Conservation (phyloP, 2,888 invertebrate genomes). For the Amblyteles armatorius region DNA sequence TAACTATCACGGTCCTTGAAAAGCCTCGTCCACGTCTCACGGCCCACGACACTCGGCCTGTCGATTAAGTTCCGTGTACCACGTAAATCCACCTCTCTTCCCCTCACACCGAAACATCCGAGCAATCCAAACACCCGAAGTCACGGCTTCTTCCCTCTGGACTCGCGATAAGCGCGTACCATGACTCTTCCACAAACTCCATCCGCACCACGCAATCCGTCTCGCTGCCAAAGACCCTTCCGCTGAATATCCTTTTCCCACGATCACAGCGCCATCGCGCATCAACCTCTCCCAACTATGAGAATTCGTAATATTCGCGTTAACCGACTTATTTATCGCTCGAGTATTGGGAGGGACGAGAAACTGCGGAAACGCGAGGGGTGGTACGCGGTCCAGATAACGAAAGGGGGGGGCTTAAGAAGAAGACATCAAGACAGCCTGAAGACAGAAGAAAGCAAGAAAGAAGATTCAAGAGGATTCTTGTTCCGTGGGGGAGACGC, state of each 20-base stretch:
- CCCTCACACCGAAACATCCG: conserved; percentile 18
- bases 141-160: not conserved
- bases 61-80: conserved; percentile 21
- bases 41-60: conserved; percentile 13
- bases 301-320: not conserved
- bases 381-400: conserved; percentile 59
- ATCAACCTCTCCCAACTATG: not conserved
- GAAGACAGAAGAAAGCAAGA: conserved; percentile 85
- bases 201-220: conserved; percentile 10
- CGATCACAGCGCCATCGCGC: not conserved
- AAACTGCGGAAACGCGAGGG: conserved; percentile 47
- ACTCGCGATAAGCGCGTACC: not conserved
- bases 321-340: conserved; percentile 12
- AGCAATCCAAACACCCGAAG: not conserved
- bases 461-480: conserved; percentile 84
- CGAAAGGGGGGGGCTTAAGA: conserved; percentile 76
- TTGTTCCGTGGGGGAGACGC: conserved; percentile 36
- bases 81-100: not conserved
- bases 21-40: conserved; percentile 2
- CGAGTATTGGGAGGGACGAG: conserved; percentile 47
- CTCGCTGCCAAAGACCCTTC: not conserved
- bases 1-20: not conserved
- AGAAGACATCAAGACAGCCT: conserved; percentile 84
- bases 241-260: conserved; percentile 1
- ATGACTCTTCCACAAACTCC: not conserved